Evolutionary conservation across 1,140 invertebrate species (phyloP).

Genomic region (Myzus persicae): DNA sequence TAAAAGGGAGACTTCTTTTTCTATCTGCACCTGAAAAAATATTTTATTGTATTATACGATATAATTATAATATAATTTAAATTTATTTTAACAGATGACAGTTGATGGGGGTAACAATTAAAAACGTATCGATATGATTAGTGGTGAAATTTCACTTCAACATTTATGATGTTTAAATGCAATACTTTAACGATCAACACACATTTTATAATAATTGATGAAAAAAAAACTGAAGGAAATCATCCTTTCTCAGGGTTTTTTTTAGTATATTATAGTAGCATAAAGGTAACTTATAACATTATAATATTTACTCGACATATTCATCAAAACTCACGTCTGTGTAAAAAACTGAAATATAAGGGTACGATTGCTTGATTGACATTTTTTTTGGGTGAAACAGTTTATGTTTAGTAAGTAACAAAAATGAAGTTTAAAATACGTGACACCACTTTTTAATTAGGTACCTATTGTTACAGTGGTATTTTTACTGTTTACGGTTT

Average conservation of each 20-base stretch:
- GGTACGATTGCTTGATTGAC: background rate
- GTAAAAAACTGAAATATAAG: background rate
- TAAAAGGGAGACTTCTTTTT: constrained; percentile 76
- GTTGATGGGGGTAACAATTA: background rate
- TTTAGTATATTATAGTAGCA: too few relatives aligned
- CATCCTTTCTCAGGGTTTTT: too few relatives aligned
- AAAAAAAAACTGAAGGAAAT: background rate
- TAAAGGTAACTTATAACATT: too few relatives aligned
- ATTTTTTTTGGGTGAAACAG: background rate
- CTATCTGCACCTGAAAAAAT: constrained; percentile 24
- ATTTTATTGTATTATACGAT: background rate
- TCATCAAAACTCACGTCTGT: background rate
- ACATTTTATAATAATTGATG: background rate
- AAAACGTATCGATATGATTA: background rate
- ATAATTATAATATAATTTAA: background rate
- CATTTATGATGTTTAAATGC: background rate
- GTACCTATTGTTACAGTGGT: too few relatives aligned
- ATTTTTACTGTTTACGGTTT: background rate
- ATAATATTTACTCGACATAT: too few relatives aligned
- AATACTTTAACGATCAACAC: background rate
- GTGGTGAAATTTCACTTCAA: background rate
- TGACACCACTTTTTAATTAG: too few relatives aligned
- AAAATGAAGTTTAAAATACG: too few relatives aligned
- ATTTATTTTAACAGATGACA: background rate
- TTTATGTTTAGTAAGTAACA: too few relatives aligned